Base-by-base conservation (phyloP, 2,113 vertebrate genomes). In the Elachura formosa region DNA sequence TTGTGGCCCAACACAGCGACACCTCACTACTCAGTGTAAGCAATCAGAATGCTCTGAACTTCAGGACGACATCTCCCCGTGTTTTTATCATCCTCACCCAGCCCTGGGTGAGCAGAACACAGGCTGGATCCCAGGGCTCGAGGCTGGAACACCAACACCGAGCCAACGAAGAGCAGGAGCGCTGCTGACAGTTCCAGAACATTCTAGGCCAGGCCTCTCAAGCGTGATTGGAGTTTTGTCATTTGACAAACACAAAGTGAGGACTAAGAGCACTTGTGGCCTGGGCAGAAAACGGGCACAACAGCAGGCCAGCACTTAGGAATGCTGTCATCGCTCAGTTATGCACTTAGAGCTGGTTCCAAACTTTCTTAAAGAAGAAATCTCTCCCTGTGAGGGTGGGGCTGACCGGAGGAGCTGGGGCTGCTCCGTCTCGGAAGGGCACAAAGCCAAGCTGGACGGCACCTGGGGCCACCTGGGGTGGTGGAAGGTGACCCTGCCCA, bases 11-110 rank as follows among this genome's bases (percentile, higher is more conserved):
- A 0, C 13, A 23, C 16, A 25, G 62, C n/a, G n/a, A n/a, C n/a
- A n/a, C n/a, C n/a, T n/a, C n/a, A n/a, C n/a, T n/a, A n/a, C n/a
- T n/a, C n/a, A n/a, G n/a, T n/a, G n/a, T n/a, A n/a, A n/a, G n/a
- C n/a, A n/a, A n/a, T n/a, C n/a, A n/a, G n/a, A n/a, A n/a, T n/a
- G n/a, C n/a, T n/a, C n/a, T n/a, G n/a, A n/a, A n/a, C n/a, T n/a
- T n/a, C n/a, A n/a, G n/a, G n/a, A 40, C 24, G 41, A 12, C 0
- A 2, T 22, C 58, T 61, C 59, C 46, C 45, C 0, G 4, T 1
- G 16, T 59, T n/a, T 87, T 24, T 4, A 26, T 3, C 46, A 48
- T 0, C 43, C 22, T 0, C 0, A 23, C 31, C 18, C 14, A 8
- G 7, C 59, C 28, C 52, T 11, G 23, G 24, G 26, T 7, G 36